Base-by-base conservation (phyloP, 1,140 invertebrate species). In the Battus philenor region DNA sequence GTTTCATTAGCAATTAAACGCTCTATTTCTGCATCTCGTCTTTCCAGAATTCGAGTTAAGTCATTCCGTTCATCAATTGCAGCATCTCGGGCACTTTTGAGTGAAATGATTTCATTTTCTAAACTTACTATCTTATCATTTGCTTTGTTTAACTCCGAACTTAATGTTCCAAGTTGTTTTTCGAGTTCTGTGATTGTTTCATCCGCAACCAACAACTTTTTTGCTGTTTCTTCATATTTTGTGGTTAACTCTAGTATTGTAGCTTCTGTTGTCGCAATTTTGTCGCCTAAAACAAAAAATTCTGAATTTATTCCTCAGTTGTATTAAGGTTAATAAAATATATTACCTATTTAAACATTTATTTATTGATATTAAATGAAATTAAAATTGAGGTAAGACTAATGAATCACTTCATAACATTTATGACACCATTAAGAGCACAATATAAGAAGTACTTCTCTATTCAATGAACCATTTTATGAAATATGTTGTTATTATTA, bases 1-100 rank as follows among this genome's bases (percentile, higher is more conserved):
- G 81, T 70, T 47, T 93, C 60, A 70, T 92, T 92, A 4, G 87
- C 79, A 36, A 89, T 89, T 29, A 93, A 65, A 30, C 91, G 86
- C 61, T 93, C 91, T 10, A 94, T 68, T 86, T 95, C 93, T 2
- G 85, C 70, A 64, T 92, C 90, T 32, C 91, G 86, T 4, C 92
- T 80, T 62, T 94, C 89, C 16, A 94, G 74, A 60, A 93, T 90
- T 48, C 89, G 87, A 12, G 90, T 86, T 8, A 94, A 74, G 22
- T 90, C 88, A 80, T 94, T 92, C 27, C 91, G 88, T 70, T 95
- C 93, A 61, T 93, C 92, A 33, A 90, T 77, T 13, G 90, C 87
- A 11, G 86, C 69, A 76, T 92, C 90, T 52, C 91, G 62, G 33
- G 75, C 54, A 57, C 74, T 78, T 62, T 76, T 85, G 18, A 78